Conservation (phyloP, 2,888 invertebrate species). For the Malthinus flaveolus region DNA sequence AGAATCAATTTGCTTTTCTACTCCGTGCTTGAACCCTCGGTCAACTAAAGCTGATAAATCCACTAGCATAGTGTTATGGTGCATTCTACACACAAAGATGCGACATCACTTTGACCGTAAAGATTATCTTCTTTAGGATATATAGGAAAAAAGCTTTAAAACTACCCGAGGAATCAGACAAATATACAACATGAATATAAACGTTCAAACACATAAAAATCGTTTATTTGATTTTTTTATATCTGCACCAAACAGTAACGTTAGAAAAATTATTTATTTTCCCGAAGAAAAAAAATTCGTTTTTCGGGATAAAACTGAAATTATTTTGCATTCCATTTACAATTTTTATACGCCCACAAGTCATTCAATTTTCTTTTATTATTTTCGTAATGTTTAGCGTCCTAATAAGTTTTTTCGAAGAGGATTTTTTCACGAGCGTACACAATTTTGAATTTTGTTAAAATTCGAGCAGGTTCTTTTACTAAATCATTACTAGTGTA, state of each 20-base stretch:
- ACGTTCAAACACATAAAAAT: slow-evolving; percentile 12
- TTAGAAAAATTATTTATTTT: too few relatives aligned
- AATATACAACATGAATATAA: slow-evolving; percentile 7
- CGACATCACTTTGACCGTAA: slow-evolving; percentile 17
- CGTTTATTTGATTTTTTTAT: neutral
- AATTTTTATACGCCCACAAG: too few relatives aligned
- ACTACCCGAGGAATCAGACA: slow-evolving; percentile 8
- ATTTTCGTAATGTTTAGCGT: too few relatives aligned
- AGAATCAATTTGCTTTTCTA: slow-evolving; percentile 45
- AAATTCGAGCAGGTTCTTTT: too few relatives aligned
- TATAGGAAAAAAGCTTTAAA: slow-evolving; percentile 18
- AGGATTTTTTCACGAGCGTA: too few relatives aligned
- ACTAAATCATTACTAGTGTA: too few relatives aligned
- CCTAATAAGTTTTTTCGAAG: too few relatives aligned
- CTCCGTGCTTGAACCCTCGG: slow-evolving; percentile 39
- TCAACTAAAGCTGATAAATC: slow-evolving; percentile 43
- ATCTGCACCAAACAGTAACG: neutral
- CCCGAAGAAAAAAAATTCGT: too few relatives aligned
- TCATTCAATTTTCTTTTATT: too few relatives aligned
- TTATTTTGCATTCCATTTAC: too few relatives aligned
- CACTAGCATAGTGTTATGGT: slow-evolving; percentile 23
- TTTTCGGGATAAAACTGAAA: too few relatives aligned
- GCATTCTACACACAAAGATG: slow-evolving; percentile 21
- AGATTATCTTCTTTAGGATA: slow-evolving; percentile 22
- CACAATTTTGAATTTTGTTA: too few relatives aligned